Evolutionary conservation across 2,113 vertebrate genomes (phyloP), one percentile per base, ranked within the genome.

Genomic region (Piprites chloris): DNA sequence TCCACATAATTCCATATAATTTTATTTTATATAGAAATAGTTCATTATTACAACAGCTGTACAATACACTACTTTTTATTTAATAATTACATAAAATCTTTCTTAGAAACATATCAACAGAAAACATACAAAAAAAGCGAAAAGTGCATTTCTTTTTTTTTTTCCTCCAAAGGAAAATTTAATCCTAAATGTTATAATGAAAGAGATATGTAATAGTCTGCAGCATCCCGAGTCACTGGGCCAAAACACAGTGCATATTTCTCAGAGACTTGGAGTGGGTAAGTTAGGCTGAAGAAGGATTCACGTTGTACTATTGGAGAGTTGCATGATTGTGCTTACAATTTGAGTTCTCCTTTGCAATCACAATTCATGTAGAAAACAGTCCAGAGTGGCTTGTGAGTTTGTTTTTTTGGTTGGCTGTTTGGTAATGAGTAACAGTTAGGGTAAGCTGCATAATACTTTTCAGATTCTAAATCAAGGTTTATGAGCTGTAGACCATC

Each of bases 21-120:
- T 98, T 98, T 97, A 97, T 98, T 98, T 98, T 96, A 97, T 98
- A 98, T 98, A 98, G 98, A 98, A 98, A 98, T 98, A 98, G 97
- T 95, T 98, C 93, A 97, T 98, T 98, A 97, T 98, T 98, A 98
- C 98, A 98, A 98, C 97, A 97, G 93, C 98, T 98, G 97, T 98
- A 98, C 98, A 98, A 95, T 97, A 98, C 98, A 98, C 97, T 98
- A 98, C 97, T 98, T 96, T 92, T 95, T 75, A 42, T 97, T 97
- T 98, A 97, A 98, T 98, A 98, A 97, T 98, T 98, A 98, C 97
- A 97, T 98, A 98, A 98, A 98, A 97, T 98, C 97, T 98, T 97
- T 97, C 97, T 98, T 98, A 98, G 97, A 98, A 98, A 98, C 97
- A 97, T 98, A 89, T 98, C 97, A 98, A 98, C 97, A 90, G 97